These are phyloP conservation scores for Rhyacichthys aspro DNA, from an alignment of 2,797 vertebrate species.

Conservation along the genomic window DNA sequence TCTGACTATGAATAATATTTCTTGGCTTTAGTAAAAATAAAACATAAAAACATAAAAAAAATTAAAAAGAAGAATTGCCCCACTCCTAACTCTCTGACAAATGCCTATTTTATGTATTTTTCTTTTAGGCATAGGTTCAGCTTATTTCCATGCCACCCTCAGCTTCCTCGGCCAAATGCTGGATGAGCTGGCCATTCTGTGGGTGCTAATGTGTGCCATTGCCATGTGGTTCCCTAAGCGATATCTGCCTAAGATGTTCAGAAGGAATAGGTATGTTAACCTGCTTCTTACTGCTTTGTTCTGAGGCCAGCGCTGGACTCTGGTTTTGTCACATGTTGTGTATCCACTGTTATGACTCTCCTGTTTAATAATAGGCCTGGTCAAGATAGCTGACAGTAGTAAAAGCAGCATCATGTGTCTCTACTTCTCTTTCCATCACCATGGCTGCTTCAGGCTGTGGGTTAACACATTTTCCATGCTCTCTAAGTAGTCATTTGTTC, in stretches of 20 bases:
- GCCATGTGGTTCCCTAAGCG: slow-evolving; percentile 99
- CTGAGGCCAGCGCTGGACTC: slow-evolving; percentile 10
- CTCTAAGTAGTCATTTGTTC: slow-evolving; percentile 2
- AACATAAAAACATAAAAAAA: no score
- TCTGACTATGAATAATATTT: no score
- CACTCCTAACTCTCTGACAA: not conserved
- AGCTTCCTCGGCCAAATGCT: slow-evolving; percentile 99
- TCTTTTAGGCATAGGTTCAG: slow-evolving; percentile 92
- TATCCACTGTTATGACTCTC: slow-evolving; percentile 29
- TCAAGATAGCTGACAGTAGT: slow-evolving; percentile 70
- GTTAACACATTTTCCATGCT: slow-evolving; percentile 6
- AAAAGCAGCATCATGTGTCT: slow-evolving; percentile 68
- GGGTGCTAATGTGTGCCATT: slow-evolving; percentile 98
- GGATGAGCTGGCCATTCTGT: slow-evolving; percentile 95
- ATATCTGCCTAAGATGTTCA: slow-evolving; percentile 92
- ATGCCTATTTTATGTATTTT: not conserved
- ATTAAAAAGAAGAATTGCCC: not conserved
- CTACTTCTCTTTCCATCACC: slow-evolving; percentile 65
- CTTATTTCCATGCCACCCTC: slow-evolving; percentile 98
- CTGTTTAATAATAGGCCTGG: slow-evolving; percentile 72
- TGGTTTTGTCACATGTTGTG: slow-evolving; percentile 36
- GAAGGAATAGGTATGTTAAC: slow-evolving; percentile 88
- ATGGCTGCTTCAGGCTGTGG: slow-evolving; percentile 22
- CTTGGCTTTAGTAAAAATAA: no score
- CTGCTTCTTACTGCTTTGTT: not conserved